These are phyloP conservation scores for Cichladusa arquata DNA, from an alignment of 2,113 vertebrate genomes.

Conservation along the genomic window DNA sequence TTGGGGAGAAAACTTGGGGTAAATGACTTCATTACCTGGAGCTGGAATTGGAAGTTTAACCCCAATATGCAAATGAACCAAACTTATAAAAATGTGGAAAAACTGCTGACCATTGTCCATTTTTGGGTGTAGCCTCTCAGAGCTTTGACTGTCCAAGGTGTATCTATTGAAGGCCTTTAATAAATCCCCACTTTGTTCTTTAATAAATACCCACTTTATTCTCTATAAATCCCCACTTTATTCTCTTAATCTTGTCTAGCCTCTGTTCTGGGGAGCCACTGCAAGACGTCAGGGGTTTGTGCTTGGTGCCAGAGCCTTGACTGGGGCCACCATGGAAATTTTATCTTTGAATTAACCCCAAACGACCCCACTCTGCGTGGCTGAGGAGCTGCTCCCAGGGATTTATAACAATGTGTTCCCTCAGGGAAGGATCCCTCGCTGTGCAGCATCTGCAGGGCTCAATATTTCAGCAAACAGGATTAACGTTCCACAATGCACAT, in stretches of 20 bases:
- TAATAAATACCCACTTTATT: too few species aligned
- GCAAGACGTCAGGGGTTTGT: too few species aligned
- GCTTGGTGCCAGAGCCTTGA: background rate
- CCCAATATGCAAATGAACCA: background rate
- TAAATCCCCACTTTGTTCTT: background rate
- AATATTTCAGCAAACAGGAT: slow-evolving; percentile 30
- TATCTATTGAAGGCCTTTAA: background rate
- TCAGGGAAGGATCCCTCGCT: background rate
- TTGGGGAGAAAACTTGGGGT: background rate
- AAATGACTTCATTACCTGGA: background rate
- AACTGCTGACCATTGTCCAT: background rate
- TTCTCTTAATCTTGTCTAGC: background rate
- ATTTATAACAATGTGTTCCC: background rate
- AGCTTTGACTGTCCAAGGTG: background rate
- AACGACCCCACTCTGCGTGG: background rate
- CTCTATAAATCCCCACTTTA: background rate
- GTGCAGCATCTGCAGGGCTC: background rate
- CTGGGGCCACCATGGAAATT: background rate
- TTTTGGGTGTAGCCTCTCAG: background rate
- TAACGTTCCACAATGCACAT: background rate
- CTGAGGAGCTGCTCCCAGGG: background rate
- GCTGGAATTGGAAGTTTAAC: background rate
- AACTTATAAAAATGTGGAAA: background rate
- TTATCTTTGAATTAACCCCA: background rate
- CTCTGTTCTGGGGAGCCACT: background rate